Evolutionary conservation across 1,140 invertebrate species (phyloP).

Genomic region (Drosophila ananassae): DNA sequence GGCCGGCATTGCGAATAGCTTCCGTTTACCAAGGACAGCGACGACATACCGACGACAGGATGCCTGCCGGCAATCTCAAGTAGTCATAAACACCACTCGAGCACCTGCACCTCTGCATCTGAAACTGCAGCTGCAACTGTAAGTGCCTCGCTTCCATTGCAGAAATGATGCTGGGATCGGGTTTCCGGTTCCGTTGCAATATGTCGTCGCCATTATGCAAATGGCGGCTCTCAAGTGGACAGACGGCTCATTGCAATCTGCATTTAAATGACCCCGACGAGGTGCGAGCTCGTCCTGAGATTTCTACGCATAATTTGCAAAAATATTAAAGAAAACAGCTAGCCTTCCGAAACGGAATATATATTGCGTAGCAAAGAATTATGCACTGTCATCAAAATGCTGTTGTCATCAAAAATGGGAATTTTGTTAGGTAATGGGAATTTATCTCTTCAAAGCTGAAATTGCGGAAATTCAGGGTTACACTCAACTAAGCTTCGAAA

Average conservation of each 20-base stretch:
- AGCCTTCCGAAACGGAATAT: slow-evolving; percentile 25
- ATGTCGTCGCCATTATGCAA: slow-evolving; percentile 79
- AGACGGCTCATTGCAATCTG: slow-evolving; percentile 75
- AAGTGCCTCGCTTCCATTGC: slow-evolving; percentile 1
- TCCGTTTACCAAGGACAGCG: slow-evolving; percentile 57
- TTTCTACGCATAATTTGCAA: slow-evolving; percentile 69
- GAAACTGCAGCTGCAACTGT: slow-evolving; percentile 14
- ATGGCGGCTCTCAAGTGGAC: slow-evolving; percentile 55
- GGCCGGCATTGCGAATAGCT: slow-evolving; percentile 33
- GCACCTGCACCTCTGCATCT: slow-evolving; percentile 59
- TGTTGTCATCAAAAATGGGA: slow-evolving; percentile 53
- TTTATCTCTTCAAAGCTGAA: not conserved
- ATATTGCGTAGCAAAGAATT: slow-evolving; percentile 16
- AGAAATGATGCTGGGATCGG: slow-evolving; percentile 29
- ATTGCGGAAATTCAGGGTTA: too few relatives aligned
- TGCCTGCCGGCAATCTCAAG: slow-evolving; percentile 54
- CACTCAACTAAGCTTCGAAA: too few relatives aligned
- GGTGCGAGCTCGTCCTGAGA: slow-evolving; percentile 53
- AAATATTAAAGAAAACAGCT: slow-evolving; percentile 56
- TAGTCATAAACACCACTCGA: slow-evolving; percentile 70
- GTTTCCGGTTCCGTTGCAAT: slow-evolving; percentile 78
- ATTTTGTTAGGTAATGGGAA: slow-evolving; percentile 57
- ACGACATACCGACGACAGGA: slow-evolving; percentile 33
- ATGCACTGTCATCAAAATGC: too few relatives aligned
- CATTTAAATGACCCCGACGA: slow-evolving; percentile 75